Conservation (phyloP, 2,113 vertebrate genomes). For the Grantiella picta region DNA sequence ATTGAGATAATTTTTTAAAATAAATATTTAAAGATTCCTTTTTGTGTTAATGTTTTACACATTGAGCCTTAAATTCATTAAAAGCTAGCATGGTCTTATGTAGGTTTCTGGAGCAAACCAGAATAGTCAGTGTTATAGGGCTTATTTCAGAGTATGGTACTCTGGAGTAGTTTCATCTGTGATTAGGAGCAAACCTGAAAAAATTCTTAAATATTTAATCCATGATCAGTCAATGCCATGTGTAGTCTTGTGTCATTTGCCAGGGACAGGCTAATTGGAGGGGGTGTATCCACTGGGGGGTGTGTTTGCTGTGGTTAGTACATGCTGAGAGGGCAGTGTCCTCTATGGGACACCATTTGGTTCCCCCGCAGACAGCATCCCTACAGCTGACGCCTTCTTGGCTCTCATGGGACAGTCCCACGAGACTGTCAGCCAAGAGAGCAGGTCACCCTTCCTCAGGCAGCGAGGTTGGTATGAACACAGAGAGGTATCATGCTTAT, state of each 20-base stretch:
- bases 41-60: not conserved
- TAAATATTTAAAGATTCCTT: not conserved
- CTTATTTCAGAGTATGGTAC: not conserved
- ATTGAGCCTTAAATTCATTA: not conserved
- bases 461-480: not conserved
- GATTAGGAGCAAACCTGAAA: not conserved
- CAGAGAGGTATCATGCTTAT: not conserved
- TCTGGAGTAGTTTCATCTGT: not conserved
- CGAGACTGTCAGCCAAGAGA: not conserved
- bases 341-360: not conserved
- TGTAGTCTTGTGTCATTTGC: not conserved
- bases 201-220: not conserved
- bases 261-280: not conserved
- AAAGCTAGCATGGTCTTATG: not conserved
- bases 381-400: not conserved
- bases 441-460: not conserved
- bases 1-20: not conserved
- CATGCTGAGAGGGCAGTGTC: not conserved
- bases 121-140: not conserved
- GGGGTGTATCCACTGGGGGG: rapidly evolving
- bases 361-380: not conserved
- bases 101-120: not conserved
- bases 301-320: not conserved
- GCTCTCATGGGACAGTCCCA: not conserved
- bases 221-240: not conserved